Evolutionary conservation across 2,797 vertebrate genomes (phyloP).

Genomic region (Pangasius mekongensis): DNA sequence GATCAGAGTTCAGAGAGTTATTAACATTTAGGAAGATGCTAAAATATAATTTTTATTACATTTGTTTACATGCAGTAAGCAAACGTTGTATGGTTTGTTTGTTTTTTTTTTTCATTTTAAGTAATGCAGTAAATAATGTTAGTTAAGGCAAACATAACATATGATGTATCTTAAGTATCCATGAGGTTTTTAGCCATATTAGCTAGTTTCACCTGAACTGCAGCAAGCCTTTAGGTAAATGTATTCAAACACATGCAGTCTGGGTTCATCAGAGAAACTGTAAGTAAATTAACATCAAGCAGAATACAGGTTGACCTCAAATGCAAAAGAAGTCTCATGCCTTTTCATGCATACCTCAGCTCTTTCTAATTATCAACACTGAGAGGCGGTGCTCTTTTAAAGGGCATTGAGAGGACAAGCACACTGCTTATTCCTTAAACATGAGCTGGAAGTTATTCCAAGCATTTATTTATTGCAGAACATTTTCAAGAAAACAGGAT

Average conservation of each 20-base stretch:
- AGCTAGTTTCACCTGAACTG: not conserved
- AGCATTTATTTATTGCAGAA: constrained; percentile 35
- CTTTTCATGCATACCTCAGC: constrained; percentile 48
- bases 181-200: not conserved
- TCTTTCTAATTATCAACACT: constrained; percentile 41
- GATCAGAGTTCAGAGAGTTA: not conserved
- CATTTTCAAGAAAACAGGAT: constrained; percentile 15
- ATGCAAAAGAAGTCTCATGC: constrained; percentile 26
- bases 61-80: not conserved
- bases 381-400: constrained; percentile 31
- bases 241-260: constrained; percentile 1
- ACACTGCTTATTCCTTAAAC: constrained; percentile 41
- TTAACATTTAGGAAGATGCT: not conserved
- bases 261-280: constrained; percentile 7
- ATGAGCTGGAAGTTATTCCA: constrained; percentile 31
- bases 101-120: not conserved
- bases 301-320: constrained; percentile 1
- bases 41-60: not conserved
- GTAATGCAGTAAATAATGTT: not conserved
- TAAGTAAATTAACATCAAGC: constrained; percentile 13
- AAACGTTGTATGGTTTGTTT: not conserved
- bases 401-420: constrained; percentile 36
- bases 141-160: not conserved
- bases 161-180: not conserved
- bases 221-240: not conserved